These are phyloP conservation scores for Molossus alvarezi DNA, from an alignment of 2,797 vertebrate genomes.

Conservation along the genomic window DNA sequence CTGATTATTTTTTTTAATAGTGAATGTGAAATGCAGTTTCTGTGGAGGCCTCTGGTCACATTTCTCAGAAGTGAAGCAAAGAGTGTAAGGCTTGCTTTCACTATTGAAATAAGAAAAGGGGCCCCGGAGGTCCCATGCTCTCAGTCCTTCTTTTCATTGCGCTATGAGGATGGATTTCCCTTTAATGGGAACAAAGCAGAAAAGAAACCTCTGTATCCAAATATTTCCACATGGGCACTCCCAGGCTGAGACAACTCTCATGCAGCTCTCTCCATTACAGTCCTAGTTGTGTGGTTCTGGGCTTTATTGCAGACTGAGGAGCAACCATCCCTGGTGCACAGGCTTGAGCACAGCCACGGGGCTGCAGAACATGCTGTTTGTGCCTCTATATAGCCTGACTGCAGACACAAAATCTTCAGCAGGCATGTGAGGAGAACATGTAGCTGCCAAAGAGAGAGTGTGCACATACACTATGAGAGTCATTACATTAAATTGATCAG, in stretches of 20 bases:
- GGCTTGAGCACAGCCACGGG: neutral
- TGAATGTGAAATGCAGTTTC: neutral
- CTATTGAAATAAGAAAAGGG: neutral
- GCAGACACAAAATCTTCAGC: neutral
- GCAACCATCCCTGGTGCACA: neutral
- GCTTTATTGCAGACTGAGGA: neutral
- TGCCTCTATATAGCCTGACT: neutral
- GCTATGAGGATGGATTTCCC: neutral
- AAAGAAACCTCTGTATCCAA: neutral
- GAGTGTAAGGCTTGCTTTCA: neutral
- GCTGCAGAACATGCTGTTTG: neutral
- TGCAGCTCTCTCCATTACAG: neutral
- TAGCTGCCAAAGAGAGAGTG: neutral
- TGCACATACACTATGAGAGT: constrained; percentile 1
- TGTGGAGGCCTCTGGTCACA: neutral
- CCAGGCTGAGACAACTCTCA: neutral
- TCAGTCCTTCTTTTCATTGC: neutral
- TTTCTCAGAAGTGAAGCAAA: neutral
- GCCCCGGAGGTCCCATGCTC: fast-evolving
- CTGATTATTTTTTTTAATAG: neutral
- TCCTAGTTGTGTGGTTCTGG: neutral
- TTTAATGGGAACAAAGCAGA: neutral
- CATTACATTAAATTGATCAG: constrained; percentile 38
- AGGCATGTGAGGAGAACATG: fast-evolving
- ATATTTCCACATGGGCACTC: neutral